Conservation (phyloP, 2,797 vertebrate species). For the Ficedula albicollis region DNA sequence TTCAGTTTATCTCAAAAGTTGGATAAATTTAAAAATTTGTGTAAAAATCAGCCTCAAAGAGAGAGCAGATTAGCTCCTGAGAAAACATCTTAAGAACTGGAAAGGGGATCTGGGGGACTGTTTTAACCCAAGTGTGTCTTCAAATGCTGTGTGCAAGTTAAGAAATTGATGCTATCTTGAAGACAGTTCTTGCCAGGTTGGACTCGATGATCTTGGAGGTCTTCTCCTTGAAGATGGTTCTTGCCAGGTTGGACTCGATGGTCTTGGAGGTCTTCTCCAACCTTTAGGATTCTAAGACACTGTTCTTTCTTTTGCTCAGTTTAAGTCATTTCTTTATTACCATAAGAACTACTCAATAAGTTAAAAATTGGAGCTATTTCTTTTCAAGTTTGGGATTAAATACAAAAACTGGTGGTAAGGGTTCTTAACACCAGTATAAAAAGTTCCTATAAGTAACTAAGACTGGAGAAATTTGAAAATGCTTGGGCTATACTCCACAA, state of each 20-base stretch:
- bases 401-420: neutral
- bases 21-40: neutral
- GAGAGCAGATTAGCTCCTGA: neutral
- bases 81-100: neutral
- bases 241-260: neutral
- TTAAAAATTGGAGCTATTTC: neutral
- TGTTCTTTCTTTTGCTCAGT: neutral
- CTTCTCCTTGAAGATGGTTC: neutral
- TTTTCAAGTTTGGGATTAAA: neutral
- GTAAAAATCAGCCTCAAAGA: neutral
- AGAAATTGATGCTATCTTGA: neutral
- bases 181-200: neutral
- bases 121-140: neutral
- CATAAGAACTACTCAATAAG: neutral
- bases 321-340: neutral
- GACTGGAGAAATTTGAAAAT: neutral
- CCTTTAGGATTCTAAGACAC: neutral
- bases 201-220: neutral
- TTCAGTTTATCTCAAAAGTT: neutral
- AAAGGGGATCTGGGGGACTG: neutral
- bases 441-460: neutral
- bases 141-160: neutral
- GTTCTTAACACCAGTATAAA: neutral
- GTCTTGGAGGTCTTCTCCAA: neutral
- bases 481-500: neutral